Evolutionary conservation across 2,113 vertebrate genomes (phyloP).

Genomic region (Oxyura jamaicensis): DNA sequence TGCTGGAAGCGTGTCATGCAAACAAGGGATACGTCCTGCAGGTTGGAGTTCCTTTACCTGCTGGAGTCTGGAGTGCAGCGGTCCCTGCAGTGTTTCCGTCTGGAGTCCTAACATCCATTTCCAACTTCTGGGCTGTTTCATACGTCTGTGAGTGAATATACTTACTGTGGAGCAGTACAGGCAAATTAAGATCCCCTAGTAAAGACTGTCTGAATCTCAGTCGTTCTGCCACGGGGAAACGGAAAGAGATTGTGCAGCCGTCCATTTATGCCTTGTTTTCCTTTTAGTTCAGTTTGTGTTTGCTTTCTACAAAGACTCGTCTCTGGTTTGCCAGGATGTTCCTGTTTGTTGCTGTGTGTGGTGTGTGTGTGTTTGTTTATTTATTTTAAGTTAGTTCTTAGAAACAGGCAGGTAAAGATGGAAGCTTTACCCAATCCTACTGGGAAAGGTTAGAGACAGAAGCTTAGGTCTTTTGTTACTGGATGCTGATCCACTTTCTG

Average conservation of each 20-base stretch:
- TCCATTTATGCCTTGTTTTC: neutral
- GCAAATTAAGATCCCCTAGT: neutral
- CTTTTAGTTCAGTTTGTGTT: neutral
- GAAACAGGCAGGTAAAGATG: neutral
- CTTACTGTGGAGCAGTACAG: too few relatives aligned
- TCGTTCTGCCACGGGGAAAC: neutral
- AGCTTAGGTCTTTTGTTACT: neutral
- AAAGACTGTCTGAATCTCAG: neutral
- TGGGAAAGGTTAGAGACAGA: neutral
- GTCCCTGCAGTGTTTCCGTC: neutral
- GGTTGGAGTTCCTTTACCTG: neutral
- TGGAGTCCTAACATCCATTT: neutral
- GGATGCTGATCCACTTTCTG: neutral
- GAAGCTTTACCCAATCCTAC: neutral
- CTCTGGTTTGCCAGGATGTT: neutral
- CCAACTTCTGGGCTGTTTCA: neutral
- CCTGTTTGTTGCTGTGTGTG: neutral
- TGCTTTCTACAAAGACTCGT: neutral
- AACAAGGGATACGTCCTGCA: neutral
- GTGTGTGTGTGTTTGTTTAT: neutral
- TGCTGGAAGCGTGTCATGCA: fast-evolving
- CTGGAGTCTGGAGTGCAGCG: fast-evolving
- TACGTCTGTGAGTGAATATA: too few relatives aligned
- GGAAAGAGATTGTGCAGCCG: neutral
- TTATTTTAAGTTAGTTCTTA: neutral